phyloP scores from a whole-genome alignment of 35 echinoderm and acorn worm species.

The Anneissia japonica region DNA sequence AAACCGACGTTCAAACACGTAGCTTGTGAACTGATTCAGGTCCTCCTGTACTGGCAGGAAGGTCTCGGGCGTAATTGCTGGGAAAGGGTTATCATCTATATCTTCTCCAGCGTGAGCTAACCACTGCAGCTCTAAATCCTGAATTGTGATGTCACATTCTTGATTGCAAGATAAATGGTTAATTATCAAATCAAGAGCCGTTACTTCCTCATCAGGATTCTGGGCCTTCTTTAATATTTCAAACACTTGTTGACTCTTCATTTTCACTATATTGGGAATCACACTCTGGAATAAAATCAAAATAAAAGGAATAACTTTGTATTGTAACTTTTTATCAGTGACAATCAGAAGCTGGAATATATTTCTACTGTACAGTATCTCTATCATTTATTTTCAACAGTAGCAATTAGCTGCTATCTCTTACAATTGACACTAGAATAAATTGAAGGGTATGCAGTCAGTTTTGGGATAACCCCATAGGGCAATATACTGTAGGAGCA shows the following conservation, averaged over 20 bases:
- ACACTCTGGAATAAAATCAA: too few species aligned
- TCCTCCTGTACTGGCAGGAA: slow-evolving; percentile 46
- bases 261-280: background rate
- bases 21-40: slow-evolving; percentile 72
- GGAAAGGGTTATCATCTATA: slow-evolving; percentile 62
- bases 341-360: too few species aligned
- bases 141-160: background rate
- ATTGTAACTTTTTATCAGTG: too few species aligned
- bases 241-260: background rate
- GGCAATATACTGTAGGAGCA: too few species aligned
- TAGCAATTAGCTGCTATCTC: too few species aligned
- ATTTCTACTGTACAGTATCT: too few species aligned
- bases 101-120: slow-evolving; percentile 65
- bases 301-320: too few species aligned
- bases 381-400: too few species aligned
- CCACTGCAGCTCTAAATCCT: slow-evolving; percentile 80
- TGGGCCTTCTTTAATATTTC: background rate
- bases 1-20: slow-evolving; percentile 81
- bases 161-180: background rate
- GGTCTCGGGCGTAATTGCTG: slow-evolving; percentile 30
- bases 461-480: too few species aligned
- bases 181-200: background rate
- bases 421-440: too few species aligned
- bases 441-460: too few species aligned
- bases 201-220: background rate